Percentiles rank a stretch among this genome's conserved stretches.
Evolutionary conservation across 2,888 invertebrate species (phyloP).

Genomic region (Drosophila kuntzei): DNA sequence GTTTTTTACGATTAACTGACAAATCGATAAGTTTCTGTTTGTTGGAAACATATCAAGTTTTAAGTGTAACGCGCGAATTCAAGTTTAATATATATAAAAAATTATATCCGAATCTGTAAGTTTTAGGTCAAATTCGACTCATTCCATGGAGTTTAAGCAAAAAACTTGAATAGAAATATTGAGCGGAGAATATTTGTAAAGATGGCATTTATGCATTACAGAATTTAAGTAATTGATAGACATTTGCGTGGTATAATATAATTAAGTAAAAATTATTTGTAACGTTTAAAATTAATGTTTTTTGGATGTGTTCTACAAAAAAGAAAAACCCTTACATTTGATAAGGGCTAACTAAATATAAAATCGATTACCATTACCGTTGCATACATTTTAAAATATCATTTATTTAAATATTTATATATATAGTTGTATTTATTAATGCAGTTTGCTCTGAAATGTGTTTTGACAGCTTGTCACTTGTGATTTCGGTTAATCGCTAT

Average conservation of each 20-base stretch:
- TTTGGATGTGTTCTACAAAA: too few relatives aligned
- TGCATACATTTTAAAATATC: constrained; percentile 17
- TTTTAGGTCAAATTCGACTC: not conserved
- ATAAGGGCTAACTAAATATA: not conserved
- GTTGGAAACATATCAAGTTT: not conserved
- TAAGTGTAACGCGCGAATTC: not conserved
- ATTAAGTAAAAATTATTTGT: not conserved
- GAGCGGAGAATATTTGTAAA: not conserved
- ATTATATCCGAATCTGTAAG: too few relatives aligned
- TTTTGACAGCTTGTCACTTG: constrained; percentile 49
- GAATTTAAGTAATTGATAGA: not conserved
- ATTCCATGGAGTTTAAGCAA: not conserved
- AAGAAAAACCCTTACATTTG: not conserved
- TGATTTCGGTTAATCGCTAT: constrained; percentile 50
- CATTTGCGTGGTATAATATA: not conserved
- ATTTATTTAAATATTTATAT: constrained; percentile 24
- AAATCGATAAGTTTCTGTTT: constrained; percentile 7
- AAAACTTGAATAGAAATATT: not conserved
- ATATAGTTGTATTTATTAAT: constrained; percentile 44
- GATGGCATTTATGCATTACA: not conserved
- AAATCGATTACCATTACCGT: not conserved
- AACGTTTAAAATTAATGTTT: too few relatives aligned
- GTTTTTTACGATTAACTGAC: too few relatives aligned
- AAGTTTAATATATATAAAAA: too few relatives aligned
- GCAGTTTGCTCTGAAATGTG: constrained; percentile 39